These are phyloP conservation scores for Tridacna crocea DNA, from an alignment of 2,888 invertebrate species.

Conservation along the genomic window DNA sequence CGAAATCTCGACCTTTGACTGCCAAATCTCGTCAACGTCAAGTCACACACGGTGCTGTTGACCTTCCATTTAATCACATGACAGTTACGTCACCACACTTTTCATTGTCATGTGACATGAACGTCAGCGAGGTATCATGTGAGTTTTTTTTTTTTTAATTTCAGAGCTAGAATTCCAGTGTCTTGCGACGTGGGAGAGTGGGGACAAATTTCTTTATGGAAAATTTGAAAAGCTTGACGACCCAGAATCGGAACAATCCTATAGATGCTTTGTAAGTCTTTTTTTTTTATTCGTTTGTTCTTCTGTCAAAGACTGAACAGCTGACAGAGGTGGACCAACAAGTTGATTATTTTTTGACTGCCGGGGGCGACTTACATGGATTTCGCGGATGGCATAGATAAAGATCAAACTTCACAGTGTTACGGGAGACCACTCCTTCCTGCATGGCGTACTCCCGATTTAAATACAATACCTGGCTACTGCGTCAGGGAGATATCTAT, in stretches of 20 bases:
- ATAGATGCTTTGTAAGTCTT: constrained; percentile 93
- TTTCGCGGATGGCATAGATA: no score
- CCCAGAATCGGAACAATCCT: constrained; percentile 93
- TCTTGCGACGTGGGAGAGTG: constrained; percentile 78
- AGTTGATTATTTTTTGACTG: no score
- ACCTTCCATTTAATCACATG: background rate
- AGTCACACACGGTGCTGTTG: background rate
- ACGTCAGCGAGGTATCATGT: background rate
- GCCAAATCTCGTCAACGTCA: constrained; percentile 27
- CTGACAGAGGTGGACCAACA: no score
- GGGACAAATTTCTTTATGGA: constrained; percentile 80
- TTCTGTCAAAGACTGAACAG: no score
- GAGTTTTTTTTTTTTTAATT: constrained; percentile 31
- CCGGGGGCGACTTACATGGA: background rate
- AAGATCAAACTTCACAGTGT: no score
- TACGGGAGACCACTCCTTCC: no score
- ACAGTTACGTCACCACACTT: background rate
- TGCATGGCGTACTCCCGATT: no score
- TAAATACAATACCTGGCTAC: no score
- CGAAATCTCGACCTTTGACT: constrained; percentile 11
- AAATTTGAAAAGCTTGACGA: constrained; percentile 85
- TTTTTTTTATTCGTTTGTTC: constrained; percentile 31
- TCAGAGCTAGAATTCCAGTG: constrained; percentile 78
- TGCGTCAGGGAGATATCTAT: no score
- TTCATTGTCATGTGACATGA: background rate